Conservation (phyloP, 1,140 invertebrate species). For the Apocrypta bakeri region DNA sequence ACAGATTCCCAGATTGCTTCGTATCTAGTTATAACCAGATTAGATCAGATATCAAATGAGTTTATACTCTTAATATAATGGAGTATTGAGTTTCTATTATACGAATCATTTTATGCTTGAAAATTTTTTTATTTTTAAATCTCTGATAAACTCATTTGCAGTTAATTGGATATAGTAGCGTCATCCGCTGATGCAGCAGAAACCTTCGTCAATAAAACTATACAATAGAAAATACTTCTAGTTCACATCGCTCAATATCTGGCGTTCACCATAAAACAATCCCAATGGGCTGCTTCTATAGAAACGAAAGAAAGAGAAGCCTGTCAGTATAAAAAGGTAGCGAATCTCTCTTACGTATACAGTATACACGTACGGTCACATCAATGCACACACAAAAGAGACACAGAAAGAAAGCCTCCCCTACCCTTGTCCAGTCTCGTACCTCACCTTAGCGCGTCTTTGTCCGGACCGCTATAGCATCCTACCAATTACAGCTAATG, state of each 20-base stretch:
- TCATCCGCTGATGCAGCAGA: too few species aligned
- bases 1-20: too few species aligned
- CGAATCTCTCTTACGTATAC: not conserved
- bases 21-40: too few species aligned
- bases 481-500: constrained; percentile 41
- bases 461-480: not conserved
- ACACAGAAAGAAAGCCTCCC: too few species aligned
- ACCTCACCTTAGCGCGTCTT: not conserved
- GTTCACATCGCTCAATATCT: not conserved
- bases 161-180: not conserved
- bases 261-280: not conserved
- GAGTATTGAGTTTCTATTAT: too few species aligned
- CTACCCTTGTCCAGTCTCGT: not conserved
- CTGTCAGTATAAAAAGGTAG: not conserved
- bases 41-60: too few species aligned
- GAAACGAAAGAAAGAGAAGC: not conserved
- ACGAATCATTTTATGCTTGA: too few species aligned
- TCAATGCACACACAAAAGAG: too few species aligned
- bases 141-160: not conserved
- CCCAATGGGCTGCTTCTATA: not conserved
- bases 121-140: not conserved
- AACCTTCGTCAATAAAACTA: not conserved
- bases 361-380: too few species aligned
- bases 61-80: too few species aligned
- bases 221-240: not conserved